A percentile compares a stretch with the other conserved stretches of the same genome.
These are phyloP conservation scores for Homalodisca vitripennis DNA, from an alignment of 1,140 invertebrate genomes.

Conservation along the genomic window DNA sequence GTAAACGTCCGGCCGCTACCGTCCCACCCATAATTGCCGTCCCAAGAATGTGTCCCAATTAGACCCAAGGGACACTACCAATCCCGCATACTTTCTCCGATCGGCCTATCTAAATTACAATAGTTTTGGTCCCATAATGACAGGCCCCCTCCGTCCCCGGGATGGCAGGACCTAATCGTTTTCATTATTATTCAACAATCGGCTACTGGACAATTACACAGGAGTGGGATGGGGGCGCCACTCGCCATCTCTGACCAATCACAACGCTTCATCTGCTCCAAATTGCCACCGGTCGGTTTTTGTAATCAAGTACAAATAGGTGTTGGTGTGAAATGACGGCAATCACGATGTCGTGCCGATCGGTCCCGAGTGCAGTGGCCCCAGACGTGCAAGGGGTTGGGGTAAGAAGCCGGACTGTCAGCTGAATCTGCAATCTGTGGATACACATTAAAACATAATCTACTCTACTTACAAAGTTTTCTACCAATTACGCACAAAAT, in stretches of 20 bases:
- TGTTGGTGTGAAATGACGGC: conserved; percentile 3
- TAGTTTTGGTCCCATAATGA: background rate
- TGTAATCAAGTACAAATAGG: conserved; percentile 20
- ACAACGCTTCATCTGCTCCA: background rate
- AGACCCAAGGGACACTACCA: background rate
- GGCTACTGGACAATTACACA: background rate
- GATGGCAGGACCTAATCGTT: background rate
- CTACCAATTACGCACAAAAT: too few species aligned
- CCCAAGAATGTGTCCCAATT: conserved; percentile 19
- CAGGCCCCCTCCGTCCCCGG: background rate
- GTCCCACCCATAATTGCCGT: too few species aligned
- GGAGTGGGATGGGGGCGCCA: too few species aligned
- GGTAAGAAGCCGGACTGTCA: too few species aligned
- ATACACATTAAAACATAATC: too few species aligned
- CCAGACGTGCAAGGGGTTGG: background rate
- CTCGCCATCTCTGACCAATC: too few species aligned
- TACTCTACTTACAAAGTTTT: too few species aligned
- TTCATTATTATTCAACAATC: conserved; percentile 22
- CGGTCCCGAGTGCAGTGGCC: background rate
- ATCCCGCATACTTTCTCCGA: background rate
- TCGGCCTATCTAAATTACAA: conserved; percentile 16
- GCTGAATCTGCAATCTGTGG: too few species aligned
- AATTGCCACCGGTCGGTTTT: conserved; percentile 8
- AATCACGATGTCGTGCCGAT: background rate
- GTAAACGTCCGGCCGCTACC: too few species aligned